Percentiles rank a stretch among this genome's conserved stretches.
Conservation (phyloP, 2,888 invertebrate genomes). For the Temnothorax unifasciatus region DNA sequence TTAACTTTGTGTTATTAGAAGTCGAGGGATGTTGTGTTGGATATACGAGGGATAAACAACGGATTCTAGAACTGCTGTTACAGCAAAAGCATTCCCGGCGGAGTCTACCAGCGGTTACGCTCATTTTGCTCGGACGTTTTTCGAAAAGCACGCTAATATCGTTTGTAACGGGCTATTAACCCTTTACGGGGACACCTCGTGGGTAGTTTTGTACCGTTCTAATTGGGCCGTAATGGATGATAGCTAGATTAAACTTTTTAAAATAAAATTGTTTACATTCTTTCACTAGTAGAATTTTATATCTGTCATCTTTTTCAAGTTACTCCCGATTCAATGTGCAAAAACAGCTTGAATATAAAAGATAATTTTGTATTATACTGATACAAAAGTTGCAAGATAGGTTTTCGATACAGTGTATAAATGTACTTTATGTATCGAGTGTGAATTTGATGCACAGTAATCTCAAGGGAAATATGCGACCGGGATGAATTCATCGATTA, state of each 20-base stretch:
- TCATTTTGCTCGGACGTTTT: constrained; percentile 9
- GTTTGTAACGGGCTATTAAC: constrained; percentile 17
- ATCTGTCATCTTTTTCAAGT: background rate
- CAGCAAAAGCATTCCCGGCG: background rate
- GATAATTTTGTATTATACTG: constrained; percentile 2
- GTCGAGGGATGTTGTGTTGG: constrained; percentile 19
- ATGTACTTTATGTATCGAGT: constrained; percentile 70
- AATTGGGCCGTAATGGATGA: background rate
- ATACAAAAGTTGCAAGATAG: constrained; percentile 14
- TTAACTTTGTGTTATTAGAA: constrained; percentile 53
- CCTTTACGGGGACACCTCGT: background rate
- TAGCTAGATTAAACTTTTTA: background rate
- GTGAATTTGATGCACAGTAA: constrained; percentile 68
- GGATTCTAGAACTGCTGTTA: background rate
- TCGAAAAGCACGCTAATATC: background rate
- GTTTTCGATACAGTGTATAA: constrained; percentile 53
- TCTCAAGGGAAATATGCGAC: constrained; percentile 63
- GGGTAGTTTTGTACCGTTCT: background rate
- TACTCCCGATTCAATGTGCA: background rate
- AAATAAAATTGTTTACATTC: background rate
- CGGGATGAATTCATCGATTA: constrained; percentile 69
- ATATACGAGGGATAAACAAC: constrained; percentile 17
- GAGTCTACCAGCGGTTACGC: background rate
- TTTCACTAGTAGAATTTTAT: background rate
- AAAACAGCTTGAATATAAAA: background rate